Evolutionary conservation across 92 coral and sea anemone species (phyloP), one percentile per base, ranked within the genome.

Genomic region (Palythoa grandis): DNA sequence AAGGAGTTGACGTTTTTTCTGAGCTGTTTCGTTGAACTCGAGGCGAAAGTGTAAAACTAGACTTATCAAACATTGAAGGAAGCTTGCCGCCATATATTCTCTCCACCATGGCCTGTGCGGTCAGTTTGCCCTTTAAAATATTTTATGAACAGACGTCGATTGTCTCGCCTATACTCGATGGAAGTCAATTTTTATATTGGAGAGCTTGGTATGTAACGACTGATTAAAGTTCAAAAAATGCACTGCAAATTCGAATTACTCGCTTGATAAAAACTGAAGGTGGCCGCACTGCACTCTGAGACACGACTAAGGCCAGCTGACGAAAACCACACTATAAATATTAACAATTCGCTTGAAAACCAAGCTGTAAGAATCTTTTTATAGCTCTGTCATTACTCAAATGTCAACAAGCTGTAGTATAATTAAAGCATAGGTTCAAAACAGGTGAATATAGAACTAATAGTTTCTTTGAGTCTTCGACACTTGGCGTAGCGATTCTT

Each of bases 71-170:
- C 19, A 38, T 25, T 25, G 48, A 39, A 5, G 87, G 85, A 2
- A 50, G 57, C 54, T 79, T 90, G 37, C 92, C 92, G 14, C 92
- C 90, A 52, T 78, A 90, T 56, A 90, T 74, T 29, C 90, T 76
- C 52, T 90, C 92, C 9, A 90, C 92, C 92, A 90, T 90, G 71
- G 38, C 40, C 53, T 16, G 65, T 54, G 35, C 25, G 23, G 22
- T 60, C n/a, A 13, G 3, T 13, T 14, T 9, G 7, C 78, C 54
- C 40, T 75, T 52, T 2, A 13, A 52, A 75, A 75, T n/a, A 75
- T 75, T 24, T 43, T 39, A 24, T 72, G 38, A 38, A 61, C n/a
- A 15, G 58, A 43, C 56, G 23, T 43, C 78, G 23, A 25, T 52
- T 7, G 19, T 60, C 19, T 60, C 16, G 56, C 13, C 56, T 52